A percentile compares a stretch with the other conserved stretches of the same genome.
Conservation (phyloP, 2,888 invertebrate species). For the Arctia plantaginis region DNA sequence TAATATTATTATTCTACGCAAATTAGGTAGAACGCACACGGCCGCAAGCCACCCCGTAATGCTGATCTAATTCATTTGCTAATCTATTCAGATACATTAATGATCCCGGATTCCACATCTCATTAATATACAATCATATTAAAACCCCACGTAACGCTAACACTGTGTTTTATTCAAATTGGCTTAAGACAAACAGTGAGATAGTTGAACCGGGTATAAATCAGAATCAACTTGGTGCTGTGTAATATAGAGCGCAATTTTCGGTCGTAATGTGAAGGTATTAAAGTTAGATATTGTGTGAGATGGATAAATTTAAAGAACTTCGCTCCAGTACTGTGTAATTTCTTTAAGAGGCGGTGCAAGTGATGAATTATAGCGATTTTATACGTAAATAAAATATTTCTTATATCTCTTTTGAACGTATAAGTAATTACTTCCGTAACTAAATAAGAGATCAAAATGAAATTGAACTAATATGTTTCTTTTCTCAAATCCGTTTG, state of each 20-base stretch:
- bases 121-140: constrained; percentile 57
- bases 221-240: constrained; percentile 58
- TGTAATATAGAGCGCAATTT: constrained; percentile 34
- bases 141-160: constrained; percentile 48
- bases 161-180: constrained; percentile 68
- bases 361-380: constrained; percentile 45
- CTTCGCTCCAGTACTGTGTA: constrained; percentile 63
- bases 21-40: constrained; percentile 17
- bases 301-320: constrained; percentile 67
- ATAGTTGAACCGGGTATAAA: constrained; percentile 72
- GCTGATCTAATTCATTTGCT: constrained; percentile 44
- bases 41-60: constrained; percentile 21
- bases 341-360: constrained; percentile 60
- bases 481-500: too few relatives aligned
- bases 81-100: constrained; percentile 51
- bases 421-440: too few relatives aligned
- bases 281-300: constrained; percentile 61
- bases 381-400: constrained; percentile 13
- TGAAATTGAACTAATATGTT: too few relatives aligned
- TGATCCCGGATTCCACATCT: constrained; percentile 48
- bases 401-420: too few relatives aligned
- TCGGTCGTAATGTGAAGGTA: constrained; percentile 43
- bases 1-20: constrained; percentile 20
- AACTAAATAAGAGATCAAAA: too few relatives aligned
- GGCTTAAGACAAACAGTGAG: constrained; percentile 69